Base-by-base conservation (phyloP, 2,797 vertebrate species). In the Salarias fasciatus region DNA sequence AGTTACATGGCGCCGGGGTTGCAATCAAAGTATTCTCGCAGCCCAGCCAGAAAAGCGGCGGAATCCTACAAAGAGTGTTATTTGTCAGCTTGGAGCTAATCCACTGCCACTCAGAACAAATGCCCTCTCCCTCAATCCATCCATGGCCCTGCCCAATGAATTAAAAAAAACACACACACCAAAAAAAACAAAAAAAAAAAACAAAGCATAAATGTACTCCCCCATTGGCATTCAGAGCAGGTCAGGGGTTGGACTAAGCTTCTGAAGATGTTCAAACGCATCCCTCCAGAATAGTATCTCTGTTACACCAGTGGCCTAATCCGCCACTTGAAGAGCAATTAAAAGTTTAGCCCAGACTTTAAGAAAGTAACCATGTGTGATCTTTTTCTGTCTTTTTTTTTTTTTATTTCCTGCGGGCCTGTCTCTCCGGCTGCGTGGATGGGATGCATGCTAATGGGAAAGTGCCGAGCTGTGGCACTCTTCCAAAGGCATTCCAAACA, bases 271-370 rank as follows among this genome's bases (percentile, higher is more conserved):
- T 86, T 87, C 80, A 87, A 86, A 86, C 61, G 68, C 77, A 69
- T 72, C 83, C 84, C 80, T 59, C 69, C 62, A 81, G 89, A 91
- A 90, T 86, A 80, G 80, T 89, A 89, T 90, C 82, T 88, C 78
- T 86, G 82, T 88, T 87, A 81, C 83, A 85, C 85, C 86, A 86
- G 77, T 83, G 79, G 84, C 82, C 88, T 92, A 92, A 92, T 93
- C 88, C 84, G 15, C 74, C 82, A 87, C 89, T 92, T 91, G 85
- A 92, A 93, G 87, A 88, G 90, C 90, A 93, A 93, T 92, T 92
- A 92, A 92, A 92, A 92, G 88, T 92, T 92, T 88, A 89, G 88
- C 77, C 72, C 63, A 83, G 89, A 90, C 89, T 91, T 92, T 87
- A 86, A 81, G 63, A 88, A 86, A 90, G 85, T 86, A 84, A 80